Evolutionary conservation across 2,888 invertebrate species (phyloP).

Genomic region (Ashinkailepas kermadecensis): DNA sequence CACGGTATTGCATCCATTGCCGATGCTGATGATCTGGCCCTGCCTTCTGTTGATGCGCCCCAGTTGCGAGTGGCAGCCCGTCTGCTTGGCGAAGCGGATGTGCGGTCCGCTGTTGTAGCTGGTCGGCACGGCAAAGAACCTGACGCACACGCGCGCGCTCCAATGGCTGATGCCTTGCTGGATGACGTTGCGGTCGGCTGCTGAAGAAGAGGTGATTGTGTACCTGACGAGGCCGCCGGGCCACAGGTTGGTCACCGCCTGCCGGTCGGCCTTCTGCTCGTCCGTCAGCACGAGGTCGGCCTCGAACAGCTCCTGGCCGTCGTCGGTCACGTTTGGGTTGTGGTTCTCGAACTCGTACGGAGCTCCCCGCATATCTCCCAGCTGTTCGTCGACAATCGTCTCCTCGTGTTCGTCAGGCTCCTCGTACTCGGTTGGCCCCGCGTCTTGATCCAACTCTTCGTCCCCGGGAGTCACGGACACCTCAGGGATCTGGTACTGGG

Average conservation of each 20-base stretch:
- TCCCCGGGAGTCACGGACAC: no score
- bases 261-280: background rate
- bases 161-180: background rate
- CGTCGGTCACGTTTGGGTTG: background rate
- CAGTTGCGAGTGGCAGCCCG: background rate
- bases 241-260: background rate
- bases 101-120: background rate
- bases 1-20: background rate
- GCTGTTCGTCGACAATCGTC: no score
- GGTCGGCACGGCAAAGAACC: background rate
- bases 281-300: background rate
- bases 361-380: background rate
- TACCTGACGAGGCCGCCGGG: background rate
- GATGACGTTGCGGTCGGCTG: background rate
- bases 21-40: background rate
- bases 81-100: background rate
- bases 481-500: no score
- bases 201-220: background rate
- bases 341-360: background rate
- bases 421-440: no score
- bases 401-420: no score
- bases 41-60: background rate
- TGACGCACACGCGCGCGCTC: background rate
- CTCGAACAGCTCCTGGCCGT: background rate
- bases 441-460: no score